phyloP scores from a whole-genome alignment of 2,888 invertebrate genomes.

The Dendrolimus pini region DNA sequence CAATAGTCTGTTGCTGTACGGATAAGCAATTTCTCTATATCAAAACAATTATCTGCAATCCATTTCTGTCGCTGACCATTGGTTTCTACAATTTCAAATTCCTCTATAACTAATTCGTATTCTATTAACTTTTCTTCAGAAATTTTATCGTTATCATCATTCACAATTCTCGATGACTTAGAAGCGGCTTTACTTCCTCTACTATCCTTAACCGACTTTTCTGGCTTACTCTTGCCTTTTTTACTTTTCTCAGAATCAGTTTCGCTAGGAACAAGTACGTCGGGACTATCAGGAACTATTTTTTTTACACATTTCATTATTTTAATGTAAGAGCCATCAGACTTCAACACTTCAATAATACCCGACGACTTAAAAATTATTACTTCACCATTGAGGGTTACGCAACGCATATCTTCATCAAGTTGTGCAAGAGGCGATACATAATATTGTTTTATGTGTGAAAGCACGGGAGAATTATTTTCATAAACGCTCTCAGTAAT shows the following conservation, averaged over 20 bases:
- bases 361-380: slow-evolving; percentile 48
- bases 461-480: slow-evolving; percentile 39
- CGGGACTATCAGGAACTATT: slow-evolving; percentile 14
- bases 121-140: slow-evolving; percentile 20
- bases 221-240: slow-evolving; percentile 33
- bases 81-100: slow-evolving; percentile 50
- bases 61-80: slow-evolving; percentile 49
- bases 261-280: slow-evolving; percentile 27
- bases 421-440: slow-evolving; percentile 18
- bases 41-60: slow-evolving; percentile 27
- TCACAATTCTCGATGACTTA: slow-evolving; percentile 32
- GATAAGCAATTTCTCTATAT: slow-evolving; percentile 47
- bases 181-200: slow-evolving; percentile 34
- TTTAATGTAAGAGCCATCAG: slow-evolving; percentile 49
- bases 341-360: slow-evolving; percentile 43
- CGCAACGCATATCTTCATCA: slow-evolving; percentile 55
- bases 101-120: slow-evolving; percentile 45
- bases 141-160: slow-evolving; percentile 21
- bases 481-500: slow-evolving; percentile 56
- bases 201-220: slow-evolving; percentile 23
- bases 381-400: slow-evolving; percentile 60
- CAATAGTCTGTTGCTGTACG: slow-evolving; percentile 61
- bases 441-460: slow-evolving; percentile 58
- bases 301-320: slow-evolving; percentile 45
- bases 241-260: slow-evolving; percentile 39